These are phyloP conservation scores for Dendrolimus houi DNA, from an alignment of 2,888 invertebrate genomes.

Conservation along the genomic window DNA sequence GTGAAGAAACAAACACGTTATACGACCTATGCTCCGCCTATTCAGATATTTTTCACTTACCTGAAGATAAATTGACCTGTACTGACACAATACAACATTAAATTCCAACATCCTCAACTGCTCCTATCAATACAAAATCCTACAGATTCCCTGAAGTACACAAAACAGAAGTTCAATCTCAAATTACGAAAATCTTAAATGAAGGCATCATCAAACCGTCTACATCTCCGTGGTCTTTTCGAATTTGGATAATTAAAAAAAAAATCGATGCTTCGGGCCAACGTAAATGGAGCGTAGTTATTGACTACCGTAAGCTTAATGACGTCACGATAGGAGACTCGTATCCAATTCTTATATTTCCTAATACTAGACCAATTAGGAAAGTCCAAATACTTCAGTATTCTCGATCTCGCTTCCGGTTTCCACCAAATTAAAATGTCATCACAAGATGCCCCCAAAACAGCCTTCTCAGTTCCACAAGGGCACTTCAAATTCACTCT, in stretches of 20 bases:
- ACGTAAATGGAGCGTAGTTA: conserved; percentile 5
- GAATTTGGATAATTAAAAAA: conserved; percentile 3
- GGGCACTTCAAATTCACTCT: conserved; percentile 5
- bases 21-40: background rate
- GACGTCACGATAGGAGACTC: conserved; percentile 6
- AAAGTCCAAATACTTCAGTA: background rate
- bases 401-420: conserved; percentile 4
- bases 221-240: background rate
- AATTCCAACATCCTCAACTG: background rate
- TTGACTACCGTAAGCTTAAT: conserved; percentile 6
- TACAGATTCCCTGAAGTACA: background rate
- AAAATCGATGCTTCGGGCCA: conserved; percentile 2
- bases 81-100: background rate
- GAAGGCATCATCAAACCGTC: conserved; percentile 1
- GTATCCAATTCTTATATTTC: conserved; percentile 4
- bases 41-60: background rate
- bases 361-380: conserved; percentile 1
- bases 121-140: background rate
- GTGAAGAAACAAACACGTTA: background rate
- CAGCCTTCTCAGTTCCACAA: conserved; percentile 4
- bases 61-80: background rate
- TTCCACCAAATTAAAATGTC: conserved; percentile 6
- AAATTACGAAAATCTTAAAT: conserved; percentile 1
- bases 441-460: conserved; percentile 1
- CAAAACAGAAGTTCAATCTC: conserved; percentile 4